These are phyloP conservation scores for Philaenus spumarius DNA, from an alignment of 1,140 invertebrate genomes.

Conservation along the genomic window DNA sequence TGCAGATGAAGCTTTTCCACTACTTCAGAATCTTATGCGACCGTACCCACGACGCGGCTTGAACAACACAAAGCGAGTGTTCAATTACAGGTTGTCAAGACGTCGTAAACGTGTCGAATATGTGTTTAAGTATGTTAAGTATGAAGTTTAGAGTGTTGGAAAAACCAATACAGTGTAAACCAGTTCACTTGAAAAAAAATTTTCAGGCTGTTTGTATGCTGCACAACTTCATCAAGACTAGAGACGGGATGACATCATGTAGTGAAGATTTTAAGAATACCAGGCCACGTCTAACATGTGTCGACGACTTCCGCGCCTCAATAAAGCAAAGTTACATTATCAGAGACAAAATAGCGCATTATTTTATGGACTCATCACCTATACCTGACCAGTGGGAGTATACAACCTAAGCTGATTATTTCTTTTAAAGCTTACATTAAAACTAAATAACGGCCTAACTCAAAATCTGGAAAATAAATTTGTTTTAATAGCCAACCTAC, in stretches of 20 bases:
- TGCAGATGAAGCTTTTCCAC: conserved; percentile 34
- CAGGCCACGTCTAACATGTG: conserved; percentile 1
- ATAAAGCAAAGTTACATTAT: background rate
- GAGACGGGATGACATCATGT: background rate
- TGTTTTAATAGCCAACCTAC: too few relatives aligned
- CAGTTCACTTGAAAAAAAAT: conserved; percentile 16
- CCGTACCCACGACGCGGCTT: conserved; percentile 31
- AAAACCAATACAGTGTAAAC: conserved; percentile 10
- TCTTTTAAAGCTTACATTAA: too few relatives aligned
- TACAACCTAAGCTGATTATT: background rate
- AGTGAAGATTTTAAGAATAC: background rate
- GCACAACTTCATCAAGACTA: too few relatives aligned
- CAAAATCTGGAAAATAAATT: too few relatives aligned
- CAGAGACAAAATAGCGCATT: background rate
- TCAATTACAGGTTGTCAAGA: conserved; percentile 38
- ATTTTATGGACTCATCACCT: background rate
- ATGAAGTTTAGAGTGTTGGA: conserved; percentile 19
- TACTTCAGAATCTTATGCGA: conserved; percentile 32
- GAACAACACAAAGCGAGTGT: conserved; percentile 29
- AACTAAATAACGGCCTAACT: too few relatives aligned
- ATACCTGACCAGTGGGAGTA: conserved; percentile 1
- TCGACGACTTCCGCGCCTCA: conserved; percentile 1
- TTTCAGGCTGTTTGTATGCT: conserved; percentile 22
- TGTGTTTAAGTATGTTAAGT: conserved; percentile 37
- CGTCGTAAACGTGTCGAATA: conserved; percentile 39